Evolutionary conservation across 2,888 invertebrate genomes (phyloP).

Genomic region (Opisthograptis luteolata): DNA sequence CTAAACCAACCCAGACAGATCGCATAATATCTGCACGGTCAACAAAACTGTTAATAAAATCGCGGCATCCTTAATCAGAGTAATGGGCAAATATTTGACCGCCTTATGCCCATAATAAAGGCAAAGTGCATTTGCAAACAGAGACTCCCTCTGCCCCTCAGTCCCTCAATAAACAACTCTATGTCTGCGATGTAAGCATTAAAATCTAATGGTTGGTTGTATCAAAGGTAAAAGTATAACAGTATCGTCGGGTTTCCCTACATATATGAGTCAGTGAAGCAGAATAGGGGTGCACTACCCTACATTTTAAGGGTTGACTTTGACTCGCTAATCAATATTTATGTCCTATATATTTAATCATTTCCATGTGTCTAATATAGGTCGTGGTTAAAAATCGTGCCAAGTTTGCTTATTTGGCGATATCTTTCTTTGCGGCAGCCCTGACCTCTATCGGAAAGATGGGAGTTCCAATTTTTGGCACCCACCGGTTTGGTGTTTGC

Average conservation of each 20-base stretch:
- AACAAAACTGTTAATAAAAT: constrained; percentile 38
- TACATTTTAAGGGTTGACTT: constrained; percentile 56
- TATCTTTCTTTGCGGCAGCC: constrained; percentile 22
- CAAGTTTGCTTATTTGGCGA: constrained; percentile 32
- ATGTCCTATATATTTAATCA: constrained; percentile 52
- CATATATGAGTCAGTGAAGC: constrained; percentile 62
- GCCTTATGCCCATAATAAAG: constrained; percentile 45
- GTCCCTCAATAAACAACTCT: constrained; percentile 13
- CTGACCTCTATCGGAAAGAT: constrained; percentile 24
- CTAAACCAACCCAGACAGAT: constrained; percentile 2
- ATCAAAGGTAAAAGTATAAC: constrained; percentile 9
- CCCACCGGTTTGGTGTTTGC: no score
- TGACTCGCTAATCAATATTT: constrained; percentile 68
- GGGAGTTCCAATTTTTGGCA: constrained; percentile 9
- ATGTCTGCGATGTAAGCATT: constrained; percentile 32
- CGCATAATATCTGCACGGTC: constrained; percentile 4
- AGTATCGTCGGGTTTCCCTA: constrained; percentile 31
- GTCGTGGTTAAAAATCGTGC: constrained; percentile 37
- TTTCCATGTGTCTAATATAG: constrained; percentile 37
- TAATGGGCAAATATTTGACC: constrained; percentile 72
- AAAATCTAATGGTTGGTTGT: constrained; percentile 30
- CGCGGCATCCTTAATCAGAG: constrained; percentile 55
- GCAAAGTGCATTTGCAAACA: constrained; percentile 47
- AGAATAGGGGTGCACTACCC: constrained; percentile 60
- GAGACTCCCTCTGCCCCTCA: not conserved